A percentile compares a stretch with the other conserved stretches of the same genome.
Evolutionary conservation across 1,140 invertebrate genomes (phyloP).

Genomic region (Hycleus cichorii): DNA sequence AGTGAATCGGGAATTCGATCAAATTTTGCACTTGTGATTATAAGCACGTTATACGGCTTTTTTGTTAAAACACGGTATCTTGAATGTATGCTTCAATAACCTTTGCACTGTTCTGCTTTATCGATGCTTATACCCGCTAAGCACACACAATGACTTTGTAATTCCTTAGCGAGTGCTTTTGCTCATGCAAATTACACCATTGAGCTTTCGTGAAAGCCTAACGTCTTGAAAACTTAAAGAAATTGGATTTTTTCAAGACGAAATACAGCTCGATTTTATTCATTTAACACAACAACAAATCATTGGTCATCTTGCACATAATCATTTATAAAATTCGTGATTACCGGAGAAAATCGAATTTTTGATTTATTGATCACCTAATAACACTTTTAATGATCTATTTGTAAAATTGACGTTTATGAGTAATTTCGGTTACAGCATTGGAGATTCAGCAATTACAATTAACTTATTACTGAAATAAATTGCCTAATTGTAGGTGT

Average conservation of each 20-base stretch:
- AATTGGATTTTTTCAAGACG: not conserved
- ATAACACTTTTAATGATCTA: not conserved
- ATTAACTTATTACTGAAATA: too few species aligned
- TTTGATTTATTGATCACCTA: not conserved
- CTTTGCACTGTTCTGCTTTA: constrained; percentile 17
- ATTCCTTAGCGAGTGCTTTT: constrained; percentile 16
- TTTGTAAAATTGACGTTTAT: too few species aligned
- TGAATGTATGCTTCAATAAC: constrained; percentile 17
- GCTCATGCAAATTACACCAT: constrained; percentile 15
- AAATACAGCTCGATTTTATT: not conserved
- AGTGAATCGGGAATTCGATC: not conserved
- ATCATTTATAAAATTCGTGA: too few species aligned
- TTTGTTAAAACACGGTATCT: constrained; percentile 8
- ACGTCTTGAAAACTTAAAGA: not conserved
- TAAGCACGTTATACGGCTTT: constrained; percentile 2
- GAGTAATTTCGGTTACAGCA: too few species aligned
- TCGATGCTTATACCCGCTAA: constrained; percentile 16
- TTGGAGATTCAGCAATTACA: too few species aligned
- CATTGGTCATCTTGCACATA: too few species aligned
- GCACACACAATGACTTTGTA: constrained; percentile 19
- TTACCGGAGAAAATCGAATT: too few species aligned
- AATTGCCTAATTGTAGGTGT: too few species aligned
- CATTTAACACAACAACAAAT: not conserved
- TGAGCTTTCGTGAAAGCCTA: not conserved
- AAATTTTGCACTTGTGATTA: constrained; percentile 9